Conservation (phyloP, 1,140 invertebrate genomes). For the Coboldia fuscipes region DNA sequence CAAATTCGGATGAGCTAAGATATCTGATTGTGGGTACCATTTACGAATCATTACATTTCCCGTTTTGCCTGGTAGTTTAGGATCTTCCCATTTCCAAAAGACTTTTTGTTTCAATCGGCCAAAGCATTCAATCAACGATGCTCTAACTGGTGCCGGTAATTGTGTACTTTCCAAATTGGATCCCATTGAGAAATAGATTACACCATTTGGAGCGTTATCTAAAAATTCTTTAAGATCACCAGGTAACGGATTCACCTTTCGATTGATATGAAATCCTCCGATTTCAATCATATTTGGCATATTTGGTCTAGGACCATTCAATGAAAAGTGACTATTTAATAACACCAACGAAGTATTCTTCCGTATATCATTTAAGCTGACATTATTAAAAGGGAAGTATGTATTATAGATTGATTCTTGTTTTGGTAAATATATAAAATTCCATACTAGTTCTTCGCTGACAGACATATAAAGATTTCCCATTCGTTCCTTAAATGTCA, state of each 20-base stretch:
- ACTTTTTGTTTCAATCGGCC: constrained; percentile 30
- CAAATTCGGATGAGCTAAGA: constrained; percentile 43
- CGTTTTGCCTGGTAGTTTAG: constrained; percentile 25
- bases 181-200: constrained; percentile 37
- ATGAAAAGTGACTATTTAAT: constrained; percentile 28
- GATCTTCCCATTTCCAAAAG: constrained; percentile 44
- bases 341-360: constrained; percentile 25
- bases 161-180: constrained; percentile 31
- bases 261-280: constrained; percentile 29
- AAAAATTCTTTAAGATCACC: constrained; percentile 26
- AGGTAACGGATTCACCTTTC: constrained; percentile 16
- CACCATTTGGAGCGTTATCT: constrained; percentile 29
- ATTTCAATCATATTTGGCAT: constrained; percentile 30
- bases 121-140: constrained; percentile 29
- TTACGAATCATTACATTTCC: constrained; percentile 35
- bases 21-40: constrained; percentile 49
- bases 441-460: not conserved
- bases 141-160: constrained; percentile 24
- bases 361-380: constrained; percentile 12
- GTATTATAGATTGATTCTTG: constrained; percentile 4
- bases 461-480: not conserved
- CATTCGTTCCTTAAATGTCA: not conserved
- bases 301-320: constrained; percentile 24
- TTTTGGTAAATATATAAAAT: constrained; percentile 7
- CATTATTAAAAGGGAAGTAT: constrained; percentile 5